phyloP scores from a whole-genome alignment of 2,113 vertebrate species.

The Deroptyus accipitrinus region DNA sequence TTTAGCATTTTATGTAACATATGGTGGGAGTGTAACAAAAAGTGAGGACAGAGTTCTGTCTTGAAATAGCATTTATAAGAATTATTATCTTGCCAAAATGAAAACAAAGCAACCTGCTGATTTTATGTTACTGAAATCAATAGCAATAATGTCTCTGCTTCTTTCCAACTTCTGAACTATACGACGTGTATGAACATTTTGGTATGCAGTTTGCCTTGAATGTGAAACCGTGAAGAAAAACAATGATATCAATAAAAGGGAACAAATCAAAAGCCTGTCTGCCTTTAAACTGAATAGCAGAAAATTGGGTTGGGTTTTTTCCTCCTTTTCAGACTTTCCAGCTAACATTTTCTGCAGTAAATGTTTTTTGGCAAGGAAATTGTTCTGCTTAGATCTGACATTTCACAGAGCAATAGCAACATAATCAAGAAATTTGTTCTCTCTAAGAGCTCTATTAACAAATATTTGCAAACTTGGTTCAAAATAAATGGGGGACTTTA shows the following conservation, averaged over 20 bases:
- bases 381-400: conserved; percentile 55
- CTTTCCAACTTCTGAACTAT: conserved; percentile 24
- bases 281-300: not conserved
- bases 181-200: conserved; percentile 44
- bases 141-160: not conserved
- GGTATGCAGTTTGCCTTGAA: conserved; percentile 58
- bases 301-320: not conserved
- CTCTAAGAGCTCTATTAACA: not conserved
- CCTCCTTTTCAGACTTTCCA: conserved; percentile 17
- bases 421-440: conserved; percentile 38
- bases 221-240: conserved; percentile 58
- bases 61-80: conserved; percentile 13
- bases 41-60: not conserved
- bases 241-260: conserved; percentile 41
- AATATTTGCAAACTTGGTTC: not conserved
- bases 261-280: conserved; percentile 39
- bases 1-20: not conserved
- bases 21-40: not conserved
- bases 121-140: conserved; percentile 15
- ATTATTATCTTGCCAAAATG: conserved; percentile 19
- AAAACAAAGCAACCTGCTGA: conserved; percentile 34
- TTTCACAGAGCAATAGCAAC: conserved; percentile 33
- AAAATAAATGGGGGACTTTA: not conserved
- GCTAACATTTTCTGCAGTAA: conserved; percentile 45
- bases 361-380: conserved; percentile 50